A percentile compares a stretch with the other conserved stretches of the same genome.
These are phyloP conservation scores for Caenorhabditis virilis DNA, from an alignment of 2,888 invertebrate species.

Conservation along the genomic window DNA sequence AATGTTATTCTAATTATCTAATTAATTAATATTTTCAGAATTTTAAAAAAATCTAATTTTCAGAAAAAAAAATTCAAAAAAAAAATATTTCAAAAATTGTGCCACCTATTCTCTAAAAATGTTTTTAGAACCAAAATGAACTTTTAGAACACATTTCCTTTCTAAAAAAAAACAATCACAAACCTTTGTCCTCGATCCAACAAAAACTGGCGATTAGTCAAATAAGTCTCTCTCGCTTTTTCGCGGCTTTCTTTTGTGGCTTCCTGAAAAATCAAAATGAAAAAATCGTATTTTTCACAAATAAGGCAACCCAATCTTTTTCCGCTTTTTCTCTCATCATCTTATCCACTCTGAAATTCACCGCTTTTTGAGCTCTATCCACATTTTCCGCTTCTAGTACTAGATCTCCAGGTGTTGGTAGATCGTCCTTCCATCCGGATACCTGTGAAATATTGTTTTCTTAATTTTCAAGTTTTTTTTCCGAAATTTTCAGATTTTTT, in stretches of 20 bases:
- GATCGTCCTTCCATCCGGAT: slow-evolving; percentile 81
- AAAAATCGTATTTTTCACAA: slow-evolving; percentile 42
- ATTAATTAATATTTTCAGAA: too few species aligned
- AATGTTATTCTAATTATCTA: too few species aligned
- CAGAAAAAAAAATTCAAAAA: too few species aligned
- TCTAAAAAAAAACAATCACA: too few species aligned
- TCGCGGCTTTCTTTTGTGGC: slow-evolving; percentile 50
- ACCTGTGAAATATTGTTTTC: too few species aligned
- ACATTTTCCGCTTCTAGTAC: slow-evolving; percentile 83
- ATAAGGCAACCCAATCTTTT: slow-evolving; percentile 59
- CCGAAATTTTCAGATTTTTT: neutral
- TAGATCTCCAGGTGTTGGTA: slow-evolving; percentile 86
- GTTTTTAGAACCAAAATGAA: too few species aligned
- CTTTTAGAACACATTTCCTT: too few species aligned
- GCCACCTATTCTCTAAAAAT: too few species aligned
- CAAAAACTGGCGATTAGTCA: slow-evolving; percentile 53
- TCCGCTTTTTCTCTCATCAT: slow-evolving; percentile 75
- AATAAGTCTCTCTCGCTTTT: slow-evolving; percentile 60
- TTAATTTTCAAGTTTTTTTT: neutral
- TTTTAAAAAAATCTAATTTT: too few species aligned
- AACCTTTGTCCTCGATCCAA: slow-evolving; percentile 41
- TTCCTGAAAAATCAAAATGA: slow-evolving; percentile 11
- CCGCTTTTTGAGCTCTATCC: slow-evolving; percentile 75
- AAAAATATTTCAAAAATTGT: too few species aligned
- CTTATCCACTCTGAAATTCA: slow-evolving; percentile 76